Base-by-base conservation (phyloP, 2,888 invertebrate genomes). In the Hyles lineata region DNA sequence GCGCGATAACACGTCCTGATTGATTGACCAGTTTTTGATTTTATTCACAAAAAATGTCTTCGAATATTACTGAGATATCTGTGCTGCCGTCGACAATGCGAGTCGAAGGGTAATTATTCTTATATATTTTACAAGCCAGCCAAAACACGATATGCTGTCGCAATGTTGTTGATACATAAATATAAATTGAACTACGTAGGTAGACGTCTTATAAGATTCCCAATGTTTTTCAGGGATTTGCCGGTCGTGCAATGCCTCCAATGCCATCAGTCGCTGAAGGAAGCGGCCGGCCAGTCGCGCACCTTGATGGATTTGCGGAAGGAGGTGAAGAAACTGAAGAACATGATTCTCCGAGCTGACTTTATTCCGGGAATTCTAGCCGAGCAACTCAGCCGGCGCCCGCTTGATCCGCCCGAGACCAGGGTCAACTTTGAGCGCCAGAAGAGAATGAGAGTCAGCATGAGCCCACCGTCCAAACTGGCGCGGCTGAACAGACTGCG, bases 261-360 rank as follows among this genome's bases (percentile, higher is more conserved):
- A 55, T 55, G 55, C 55, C 55, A 55, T n/a, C n/a, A 55, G 55
- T 55, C 55, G 17, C 55, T 55, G 55, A 55, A 55, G n/a, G 55
- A 55, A 55, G 55, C 55, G 55, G 55, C 55, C 5, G 55, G 55
- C 19, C 55, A 55, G 55, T 7, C 55, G 19, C 55, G 5, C 0
- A 55, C n/a, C 1, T 19, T 55, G 7, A 17, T 55, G 55, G 55
- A 55, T 55, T 55, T 55, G 55, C 19, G 17, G 55, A n/a, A 55
- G 19, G 55, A 55, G 55, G 55, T 55, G 55, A 55, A 55, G 55
- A 55, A 55, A 55, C n/a, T 55, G 55, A 55, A 55, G 55, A n/a
- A 19, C 19, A 55, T 55, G 6, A n/a, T 55, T n/a, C 17, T 55
- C n/a, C 55, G 55, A 19, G 17, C 55, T 55, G 55, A 55, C 0